Conservation (phyloP, 2,888 invertebrate genomes). For the Eutolmus rufibarbis region DNA sequence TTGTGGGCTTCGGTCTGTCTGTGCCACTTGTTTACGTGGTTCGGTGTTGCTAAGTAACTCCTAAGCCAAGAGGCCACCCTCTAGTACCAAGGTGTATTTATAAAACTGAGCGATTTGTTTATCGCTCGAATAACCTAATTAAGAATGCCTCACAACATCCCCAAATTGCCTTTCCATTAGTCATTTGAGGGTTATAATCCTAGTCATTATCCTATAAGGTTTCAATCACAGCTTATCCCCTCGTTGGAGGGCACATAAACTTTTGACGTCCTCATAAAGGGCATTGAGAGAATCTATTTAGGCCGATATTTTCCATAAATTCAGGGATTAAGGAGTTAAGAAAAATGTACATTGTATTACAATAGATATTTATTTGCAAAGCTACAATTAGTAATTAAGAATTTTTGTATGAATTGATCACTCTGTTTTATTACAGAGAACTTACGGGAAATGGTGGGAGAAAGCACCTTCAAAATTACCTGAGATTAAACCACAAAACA, state of each 20-base stretch:
- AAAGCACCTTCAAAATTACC: slow-evolving; percentile 74
- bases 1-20: background rate
- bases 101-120: background rate
- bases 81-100: background rate
- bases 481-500: slow-evolving; percentile 79
- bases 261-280: too few species aligned
- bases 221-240: background rate
- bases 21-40: background rate
- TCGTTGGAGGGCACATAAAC: background rate
- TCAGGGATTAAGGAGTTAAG: background rate
- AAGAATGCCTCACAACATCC: background rate
- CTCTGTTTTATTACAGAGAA: slow-evolving; percentile 67
- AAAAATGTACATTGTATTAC: too few species aligned
- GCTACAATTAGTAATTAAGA: background rate
- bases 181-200: background rate
- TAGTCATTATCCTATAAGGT: background rate
- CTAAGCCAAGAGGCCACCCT: background rate
- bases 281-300: too few species aligned
- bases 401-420: background rate
- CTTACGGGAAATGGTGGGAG: slow-evolving; percentile 87
- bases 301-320: too few species aligned
- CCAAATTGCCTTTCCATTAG: background rate
- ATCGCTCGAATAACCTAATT: background rate
- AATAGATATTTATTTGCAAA: background rate
- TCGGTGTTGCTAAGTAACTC: background rate